Base-by-base conservation (phyloP, 2,888 invertebrate genomes). In the Tetropium fuscum region DNA sequence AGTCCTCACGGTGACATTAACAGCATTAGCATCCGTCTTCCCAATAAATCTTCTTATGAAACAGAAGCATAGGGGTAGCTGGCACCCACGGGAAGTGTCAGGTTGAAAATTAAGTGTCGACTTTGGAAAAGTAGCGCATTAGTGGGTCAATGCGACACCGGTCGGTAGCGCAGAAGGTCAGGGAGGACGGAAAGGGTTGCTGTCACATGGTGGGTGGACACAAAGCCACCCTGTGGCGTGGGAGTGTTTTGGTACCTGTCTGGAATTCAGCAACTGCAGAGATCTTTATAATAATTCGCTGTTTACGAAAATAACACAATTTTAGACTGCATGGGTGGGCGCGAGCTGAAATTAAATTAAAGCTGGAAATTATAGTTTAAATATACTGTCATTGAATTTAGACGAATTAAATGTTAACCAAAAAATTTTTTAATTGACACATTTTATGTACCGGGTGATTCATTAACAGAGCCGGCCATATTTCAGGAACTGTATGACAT, bases 231-330 rank as follows among this genome's bases (percentile, higher is more conserved):
- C 65, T 45, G 59, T 58, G 47, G 70, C 64, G 72, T 69, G 68
- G 70, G 72, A 69, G 72, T 63, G 54, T 67, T 70, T n/a, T n/a
- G n/a, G n/a, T 70, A 68, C 66, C 68, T 68, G 69, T 68, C 60
- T 5, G 18, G 40, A 51, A 51, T 34, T 40, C 40, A 40, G 27
- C 38, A 48, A n/a, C n/a, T n/a, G n/a, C n/a, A n/a, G n/a, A n/a
- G n/a, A n/a, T n/a, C n/a, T n/a, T n/a, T n/a, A n/a, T n/a, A n/a
- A n/a, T n/a, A n/a, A n/a, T n/a, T n/a, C n/a, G n/a, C n/a, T n/a
- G n/a, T n/a, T n/a, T n/a, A n/a, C n/a, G n/a, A n/a, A n/a, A n/a
- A n/a, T n/a, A n/a, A n/a, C n/a, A n/a, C n/a, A n/a, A n/a, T n/a
- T n/a, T n/a, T n/a, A n/a, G n/a, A n/a, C n/a, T n/a, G n/a, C n/a